These are phyloP conservation scores for Drosophila baimaii DNA, from an alignment of 1,140 invertebrate genomes.

Conservation along the genomic window DNA sequence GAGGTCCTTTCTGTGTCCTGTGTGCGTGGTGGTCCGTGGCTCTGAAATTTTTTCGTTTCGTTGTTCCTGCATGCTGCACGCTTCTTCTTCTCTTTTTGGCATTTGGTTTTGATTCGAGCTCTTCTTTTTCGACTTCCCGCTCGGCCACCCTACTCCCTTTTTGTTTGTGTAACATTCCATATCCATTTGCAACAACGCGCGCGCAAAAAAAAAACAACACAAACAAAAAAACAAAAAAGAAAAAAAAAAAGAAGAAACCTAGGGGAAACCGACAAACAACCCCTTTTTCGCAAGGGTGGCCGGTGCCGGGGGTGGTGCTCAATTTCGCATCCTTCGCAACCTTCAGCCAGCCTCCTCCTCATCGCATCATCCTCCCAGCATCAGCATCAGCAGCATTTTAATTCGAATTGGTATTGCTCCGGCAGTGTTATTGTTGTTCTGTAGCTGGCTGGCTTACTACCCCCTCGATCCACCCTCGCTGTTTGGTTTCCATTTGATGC, in stretches of 20 bases:
- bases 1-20: constrained; percentile 48
- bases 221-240: constrained; percentile 24
- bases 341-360: constrained; percentile 11
- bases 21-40: constrained; percentile 44
- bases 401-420: constrained; percentile 77
- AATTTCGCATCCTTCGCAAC: constrained; percentile 33
- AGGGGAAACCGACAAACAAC: constrained; percentile 60
- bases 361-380: constrained; percentile 17
- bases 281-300: constrained; percentile 51
- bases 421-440: constrained; percentile 75
- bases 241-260: constrained; percentile 17
- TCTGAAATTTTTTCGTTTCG: constrained; percentile 17
- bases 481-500: constrained; percentile 81
- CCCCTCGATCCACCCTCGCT: constrained; percentile 38
- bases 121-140: constrained; percentile 57
- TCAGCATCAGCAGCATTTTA: constrained; percentile 75
- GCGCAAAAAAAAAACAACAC: constrained; percentile 18
- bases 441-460: constrained; percentile 45
- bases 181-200: constrained; percentile 74
- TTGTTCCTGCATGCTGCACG: constrained; percentile 4
- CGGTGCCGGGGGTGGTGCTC: constrained; percentile 45
- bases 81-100: constrained; percentile 28
- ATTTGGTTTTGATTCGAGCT: constrained; percentile 44
- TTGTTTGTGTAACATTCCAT: constrained; percentile 80
- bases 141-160: constrained; percentile 45